Percentiles rank a stretch among this genome's conserved stretches.
Conservation (phyloP, 1,140 invertebrate genomes). For the Gryon sp. region DNA sequence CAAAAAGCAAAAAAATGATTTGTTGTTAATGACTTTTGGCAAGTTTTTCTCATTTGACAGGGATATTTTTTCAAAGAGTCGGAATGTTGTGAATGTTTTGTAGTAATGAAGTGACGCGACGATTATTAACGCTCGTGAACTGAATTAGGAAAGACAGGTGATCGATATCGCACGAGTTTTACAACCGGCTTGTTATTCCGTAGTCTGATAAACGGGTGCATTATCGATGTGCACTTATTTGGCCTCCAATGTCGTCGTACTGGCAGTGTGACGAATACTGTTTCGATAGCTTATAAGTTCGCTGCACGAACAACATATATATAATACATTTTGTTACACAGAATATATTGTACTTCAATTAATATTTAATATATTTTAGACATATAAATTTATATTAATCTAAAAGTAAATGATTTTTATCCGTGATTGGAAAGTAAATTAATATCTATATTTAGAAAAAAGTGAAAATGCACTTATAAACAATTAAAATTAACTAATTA, state of each 20-base stretch:
- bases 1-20: too few species aligned
- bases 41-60: too few species aligned
- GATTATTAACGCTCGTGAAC: slow-evolving; percentile 56
- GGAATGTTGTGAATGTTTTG: slow-evolving; percentile 26
- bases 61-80: neutral
- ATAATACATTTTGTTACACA: too few species aligned
- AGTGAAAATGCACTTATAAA: too few species aligned
- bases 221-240: slow-evolving; percentile 70
- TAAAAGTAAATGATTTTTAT: too few species aligned
- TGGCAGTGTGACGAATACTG: slow-evolving; percentile 12
- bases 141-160: slow-evolving; percentile 55
- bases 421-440: too few species aligned
- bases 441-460: too few species aligned
- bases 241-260: slow-evolving; percentile 68
- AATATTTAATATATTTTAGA: too few species aligned
- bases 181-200: slow-evolving; percentile 46
- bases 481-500: too few species aligned
- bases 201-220: slow-evolving; percentile 69
- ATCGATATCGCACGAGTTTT: slow-evolving; percentile 55
- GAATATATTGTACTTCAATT: too few species aligned
- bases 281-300: slow-evolving; percentile 32
- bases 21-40: neutral
- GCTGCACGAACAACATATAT: too few species aligned
- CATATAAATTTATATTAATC: too few species aligned
- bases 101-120: slow-evolving; percentile 29